A percentile compares a stretch with the other conserved stretches of the same genome.
Evolutionary conservation across 2,797 vertebrate species (phyloP).

Genomic region (Mormyrops attenuatus): DNA sequence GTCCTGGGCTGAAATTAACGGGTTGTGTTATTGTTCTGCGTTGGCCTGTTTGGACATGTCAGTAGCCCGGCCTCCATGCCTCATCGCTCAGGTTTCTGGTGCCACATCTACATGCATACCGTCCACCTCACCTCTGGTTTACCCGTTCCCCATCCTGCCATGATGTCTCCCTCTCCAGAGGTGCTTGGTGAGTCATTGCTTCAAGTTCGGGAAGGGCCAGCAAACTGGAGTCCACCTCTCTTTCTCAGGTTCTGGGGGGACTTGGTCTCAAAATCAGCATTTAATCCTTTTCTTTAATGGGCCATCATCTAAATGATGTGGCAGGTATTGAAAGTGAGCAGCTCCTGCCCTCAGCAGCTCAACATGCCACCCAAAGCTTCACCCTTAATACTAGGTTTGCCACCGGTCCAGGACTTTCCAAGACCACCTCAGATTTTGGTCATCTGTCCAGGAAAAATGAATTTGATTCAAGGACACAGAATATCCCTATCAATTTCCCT

Average conservation of each 20-base stretch:
- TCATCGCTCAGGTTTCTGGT: not conserved
- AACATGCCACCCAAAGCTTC: not conserved
- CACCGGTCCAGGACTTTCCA: not conserved
- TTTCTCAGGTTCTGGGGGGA: not conserved
- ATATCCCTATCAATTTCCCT: not conserved
- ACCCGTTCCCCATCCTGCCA: not conserved
- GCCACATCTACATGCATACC: not conserved
- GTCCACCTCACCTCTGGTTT: not conserved
- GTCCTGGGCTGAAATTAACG: not conserved
- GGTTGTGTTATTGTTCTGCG: not conserved
- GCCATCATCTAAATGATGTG: not conserved
- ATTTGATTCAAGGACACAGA: not conserved
- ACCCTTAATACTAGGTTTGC: not conserved
- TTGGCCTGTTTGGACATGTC: slow-evolving; percentile 1
- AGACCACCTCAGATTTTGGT: not conserved
- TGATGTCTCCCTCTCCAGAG: not conserved
- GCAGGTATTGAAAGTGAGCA: not conserved
- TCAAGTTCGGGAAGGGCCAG: not conserved
- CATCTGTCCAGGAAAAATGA: not conserved
- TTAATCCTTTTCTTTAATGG: not conserved
- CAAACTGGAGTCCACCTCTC: not conserved
- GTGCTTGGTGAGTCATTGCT: not conserved
- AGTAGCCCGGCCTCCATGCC: not conserved
- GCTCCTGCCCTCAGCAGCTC: not conserved
- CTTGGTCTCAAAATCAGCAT: not conserved